Percentiles rank a stretch among this genome's conserved stretches.
phyloP scores from a whole-genome alignment of 2,797 vertebrate genomes.

The Sylvia borin region DNA sequence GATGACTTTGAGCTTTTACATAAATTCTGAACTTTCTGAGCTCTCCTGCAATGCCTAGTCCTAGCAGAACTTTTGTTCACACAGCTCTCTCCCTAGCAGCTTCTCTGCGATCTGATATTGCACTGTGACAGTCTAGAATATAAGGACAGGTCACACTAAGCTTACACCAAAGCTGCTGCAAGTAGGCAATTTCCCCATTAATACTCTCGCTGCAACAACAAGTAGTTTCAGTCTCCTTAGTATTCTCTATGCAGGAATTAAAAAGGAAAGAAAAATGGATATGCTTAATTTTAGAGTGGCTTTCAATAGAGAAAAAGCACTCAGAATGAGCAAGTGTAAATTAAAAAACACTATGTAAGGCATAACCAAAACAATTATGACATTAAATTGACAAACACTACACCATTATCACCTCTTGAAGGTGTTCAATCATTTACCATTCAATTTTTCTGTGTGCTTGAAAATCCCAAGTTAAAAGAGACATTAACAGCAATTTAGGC shows the following conservation, averaged over 20 bases:
- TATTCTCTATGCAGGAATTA: neutral
- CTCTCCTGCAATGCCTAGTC: neutral
- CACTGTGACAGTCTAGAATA: neutral
- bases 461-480: neutral
- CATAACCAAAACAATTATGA: neutral
- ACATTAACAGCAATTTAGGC: neutral
- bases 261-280: neutral
- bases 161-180: neutral
- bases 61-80: neutral
- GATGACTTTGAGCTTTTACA: neutral
- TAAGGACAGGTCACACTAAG: neutral
- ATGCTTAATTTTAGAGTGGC: neutral
- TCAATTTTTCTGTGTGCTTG: neutral
- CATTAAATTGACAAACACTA: neutral
- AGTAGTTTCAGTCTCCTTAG: neutral
- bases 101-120: neutral
- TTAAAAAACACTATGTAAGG: neutral
- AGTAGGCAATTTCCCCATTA: neutral
- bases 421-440: neutral
- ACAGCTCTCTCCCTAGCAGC: neutral
- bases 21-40: neutral
- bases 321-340: neutral
- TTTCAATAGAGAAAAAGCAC: neutral
- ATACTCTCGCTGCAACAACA: neutral
- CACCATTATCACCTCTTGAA: neutral